Evolutionary conservation across 2,888 invertebrate species (phyloP), one percentile per base, ranked within the genome.

Genomic region (Lutraria lutraria): DNA sequence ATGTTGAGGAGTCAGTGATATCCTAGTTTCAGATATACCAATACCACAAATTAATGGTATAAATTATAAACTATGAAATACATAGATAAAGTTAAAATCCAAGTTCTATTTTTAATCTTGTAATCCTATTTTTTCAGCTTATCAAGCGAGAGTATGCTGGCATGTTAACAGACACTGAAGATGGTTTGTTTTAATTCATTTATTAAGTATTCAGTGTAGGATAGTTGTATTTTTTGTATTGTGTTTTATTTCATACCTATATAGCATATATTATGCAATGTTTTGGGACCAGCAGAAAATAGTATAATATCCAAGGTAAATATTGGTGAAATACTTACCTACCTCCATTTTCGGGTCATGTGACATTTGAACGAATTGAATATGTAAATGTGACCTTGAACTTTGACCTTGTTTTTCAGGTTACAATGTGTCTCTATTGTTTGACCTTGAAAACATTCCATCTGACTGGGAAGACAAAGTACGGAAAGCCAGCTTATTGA

Each of bases 391-490:
- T 76, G 31, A 76, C 76, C 76, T 76, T 76, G 76, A 76, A 76
- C 16, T 76, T 76, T 76, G 34, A 43, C 63, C 34, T 60, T 54
- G 16, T 25, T 76, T 80, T 72, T 25, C 97, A 98, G 99, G 99
- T 92, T 99, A 98, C 97, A 99, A 99, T 97, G 99, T 99, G 91
- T 98, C 99, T 86, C 97, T 99, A 95, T 97, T 99, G 95, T 98
- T 99, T 97, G 99, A 99, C 97, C 97, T 99, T 97, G 99, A 99
- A 96, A 98, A 98, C 96, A 98, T 99, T 95, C 99, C 99, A 12
- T 97, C 98, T 63, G 98, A 99, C 96, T 99, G 98, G 98, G 98
- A 98, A 96, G 97, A 98, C 91, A 97, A 98, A 95, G 98, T 99
- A 94, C 98, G 98, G 97, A 99, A 98, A 97, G 98, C 99, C 94